A percentile compares a stretch with the other conserved stretches of the same genome.
Evolutionary conservation across 2,888 invertebrate species (phyloP).

Genomic region (Psococerastis gibbosa): DNA sequence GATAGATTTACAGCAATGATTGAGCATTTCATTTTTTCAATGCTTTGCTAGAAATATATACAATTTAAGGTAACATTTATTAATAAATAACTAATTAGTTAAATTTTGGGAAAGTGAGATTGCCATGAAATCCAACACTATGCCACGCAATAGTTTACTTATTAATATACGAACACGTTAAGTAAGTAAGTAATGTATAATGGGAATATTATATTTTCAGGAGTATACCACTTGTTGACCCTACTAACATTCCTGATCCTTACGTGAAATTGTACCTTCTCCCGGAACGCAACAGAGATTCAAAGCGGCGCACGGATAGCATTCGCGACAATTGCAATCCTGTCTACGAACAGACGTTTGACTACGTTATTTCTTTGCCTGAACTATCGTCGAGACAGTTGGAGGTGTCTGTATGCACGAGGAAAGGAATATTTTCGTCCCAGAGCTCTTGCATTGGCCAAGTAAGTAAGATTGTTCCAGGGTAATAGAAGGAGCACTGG

Average conservation of each 20-base stretch:
- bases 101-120: no score
- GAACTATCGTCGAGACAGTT: conserved; percentile 59
- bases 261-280: conserved; percentile 76
- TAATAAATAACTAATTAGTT: no score
- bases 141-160: no score
- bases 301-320: conserved; percentile 63
- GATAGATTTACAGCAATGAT: no score
- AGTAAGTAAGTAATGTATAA: no score
- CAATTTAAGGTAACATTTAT: no score
- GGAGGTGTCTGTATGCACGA: conserved; percentile 74
- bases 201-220: conserved; percentile 28
- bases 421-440: conserved; percentile 63
- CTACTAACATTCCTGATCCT: conserved; percentile 68
- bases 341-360: conserved; percentile 76
- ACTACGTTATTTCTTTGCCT: conserved; percentile 64
- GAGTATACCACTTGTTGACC: conserved; percentile 63
- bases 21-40: no score
- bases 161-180: no score
- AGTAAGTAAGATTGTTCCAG: no score
- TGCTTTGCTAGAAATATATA: no score
- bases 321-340: conserved; percentile 77
- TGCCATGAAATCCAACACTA: no score
- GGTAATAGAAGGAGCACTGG: no score
- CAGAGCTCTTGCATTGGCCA: conserved; percentile 70
- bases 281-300: conserved; percentile 67